Base-by-base conservation (phyloP, 2,113 vertebrate genomes). In the Charina bottae region DNA sequence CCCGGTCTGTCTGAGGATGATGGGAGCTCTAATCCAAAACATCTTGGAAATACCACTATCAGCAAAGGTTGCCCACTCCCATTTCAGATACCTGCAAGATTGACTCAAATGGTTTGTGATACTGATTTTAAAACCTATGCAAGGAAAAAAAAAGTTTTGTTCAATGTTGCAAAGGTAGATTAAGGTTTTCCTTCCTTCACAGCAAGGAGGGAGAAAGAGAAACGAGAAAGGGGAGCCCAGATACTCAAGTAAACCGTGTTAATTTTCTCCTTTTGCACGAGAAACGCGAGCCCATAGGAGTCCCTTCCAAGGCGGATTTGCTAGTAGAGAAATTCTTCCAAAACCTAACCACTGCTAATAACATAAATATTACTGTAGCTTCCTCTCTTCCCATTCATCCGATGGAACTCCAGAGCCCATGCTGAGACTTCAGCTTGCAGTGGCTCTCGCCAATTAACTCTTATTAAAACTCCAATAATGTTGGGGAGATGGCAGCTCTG, bases 391-490 rank as follows among this genome's bases (percentile, higher is more conserved):
- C 89, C 26, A 17, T 42, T 11, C 78, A 68, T 78, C 89, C 54
- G 2, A 1, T 56, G 83, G 92, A 85, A 89, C n/a, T 6, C 5
- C 60, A 0, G 10, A 93, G 93, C 72, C 42, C 90, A 46, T 24
- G 6, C 1, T 1, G 90, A 0, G 46, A 6, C 1, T 90, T 95
- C 92, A 8, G 42, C 26, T 3, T 5, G 0, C 0, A 78, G 94
- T 90, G 95, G 93, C 60, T 33, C 95, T 93, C 89, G 68, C 92
- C 68, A 55, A 94, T 90, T 95, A 95, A 93, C 96, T 94, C 95
- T 94, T 93, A 95, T 60, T 93, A 96, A 94, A 91, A 93, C 89
- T 53, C 95, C 95, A 93, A 90, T 93, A 95, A 96, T 1, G 83
- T 85, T 21, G 26, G 88, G 26, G 87, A 90, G 95, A 93, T 94